Conservation (phyloP, 2,888 invertebrate species). For the Conops quadrifasciatus region DNA sequence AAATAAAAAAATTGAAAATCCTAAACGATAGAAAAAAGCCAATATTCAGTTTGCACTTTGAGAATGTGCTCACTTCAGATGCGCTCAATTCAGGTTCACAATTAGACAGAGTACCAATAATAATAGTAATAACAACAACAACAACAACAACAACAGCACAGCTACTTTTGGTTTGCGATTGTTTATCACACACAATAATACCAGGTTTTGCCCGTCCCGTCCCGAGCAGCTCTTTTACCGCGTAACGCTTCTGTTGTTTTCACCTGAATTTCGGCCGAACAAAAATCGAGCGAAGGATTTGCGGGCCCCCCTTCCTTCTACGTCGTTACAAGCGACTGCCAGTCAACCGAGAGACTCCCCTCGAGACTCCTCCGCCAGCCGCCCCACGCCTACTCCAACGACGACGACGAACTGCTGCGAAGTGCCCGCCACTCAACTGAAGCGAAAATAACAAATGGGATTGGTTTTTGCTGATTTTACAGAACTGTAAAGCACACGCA, state of each 20-base stretch:
- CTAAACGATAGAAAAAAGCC: too few species aligned
- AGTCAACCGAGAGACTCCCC: not conserved
- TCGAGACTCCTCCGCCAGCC: not conserved
- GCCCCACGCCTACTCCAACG: not conserved
- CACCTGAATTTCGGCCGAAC: conserved; percentile 35
- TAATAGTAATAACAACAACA: not conserved
- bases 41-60: too few species aligned
- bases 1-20: not conserved
- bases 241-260: conserved; percentile 29
- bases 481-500: conserved; percentile 38
- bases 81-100: conserved; percentile 23
- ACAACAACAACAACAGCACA: conserved; percentile 17
- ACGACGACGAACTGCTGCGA: conserved; percentile 59
- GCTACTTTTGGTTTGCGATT: not conserved
- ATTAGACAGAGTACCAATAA: conserved; percentile 20
- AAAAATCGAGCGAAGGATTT: not conserved
- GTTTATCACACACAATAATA: too few species aligned
- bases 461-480: conserved; percentile 65
- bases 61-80: too few species aligned
- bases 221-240: conserved; percentile 26
- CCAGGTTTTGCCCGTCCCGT: conserved; percentile 17
- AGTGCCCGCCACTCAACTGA: conserved; percentile 61
- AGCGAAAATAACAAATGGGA: conserved; percentile 66
- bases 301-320: not conserved
- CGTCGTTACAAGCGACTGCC: not conserved